These are phyloP conservation scores for Caerostris darwini DNA, from an alignment of 1,140 invertebrate genomes.

Conservation along the genomic window DNA sequence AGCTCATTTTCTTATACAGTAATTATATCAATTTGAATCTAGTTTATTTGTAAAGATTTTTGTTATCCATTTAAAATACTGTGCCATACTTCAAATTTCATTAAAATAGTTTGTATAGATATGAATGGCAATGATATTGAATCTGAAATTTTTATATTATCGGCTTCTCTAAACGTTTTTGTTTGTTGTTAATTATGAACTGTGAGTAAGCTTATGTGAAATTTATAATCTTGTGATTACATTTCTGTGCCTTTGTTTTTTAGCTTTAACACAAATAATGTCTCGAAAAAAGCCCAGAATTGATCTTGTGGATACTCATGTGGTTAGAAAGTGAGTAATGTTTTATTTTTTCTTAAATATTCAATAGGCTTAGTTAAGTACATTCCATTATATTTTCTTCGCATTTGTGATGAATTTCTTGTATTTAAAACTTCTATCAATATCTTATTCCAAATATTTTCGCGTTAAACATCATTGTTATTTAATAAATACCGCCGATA, in stretches of 20 bases:
- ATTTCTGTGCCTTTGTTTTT: not conserved
- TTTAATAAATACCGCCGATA: too few relatives aligned
- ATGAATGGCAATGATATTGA: too few relatives aligned
- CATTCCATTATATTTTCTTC: not conserved
- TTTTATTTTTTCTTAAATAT: not conserved
- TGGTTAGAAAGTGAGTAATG: constrained; percentile 63
- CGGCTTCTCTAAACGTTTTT: not conserved
- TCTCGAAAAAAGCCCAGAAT: constrained; percentile 60
- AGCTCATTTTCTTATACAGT: too few relatives aligned
- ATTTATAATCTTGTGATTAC: not conserved
- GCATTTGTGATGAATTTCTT: not conserved
- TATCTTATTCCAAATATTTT: not conserved
- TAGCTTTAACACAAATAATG: not conserved
- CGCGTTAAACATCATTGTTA: not conserved
- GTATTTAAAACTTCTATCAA: not conserved
- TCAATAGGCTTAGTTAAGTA: constrained; percentile 12
- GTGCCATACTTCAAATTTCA: too few relatives aligned
- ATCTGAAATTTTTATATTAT: not conserved
- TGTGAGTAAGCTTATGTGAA: not conserved
- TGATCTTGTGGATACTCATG: constrained; percentile 62
- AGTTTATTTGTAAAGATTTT: too few relatives aligned
- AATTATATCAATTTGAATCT: too few relatives aligned
- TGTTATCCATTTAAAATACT: too few relatives aligned
- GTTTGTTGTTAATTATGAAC: not conserved
- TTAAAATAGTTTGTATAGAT: too few relatives aligned